Evolutionary conservation across 2,113 vertebrate species (phyloP).

Genomic region (Gasterosteus aculeatus): DNA sequence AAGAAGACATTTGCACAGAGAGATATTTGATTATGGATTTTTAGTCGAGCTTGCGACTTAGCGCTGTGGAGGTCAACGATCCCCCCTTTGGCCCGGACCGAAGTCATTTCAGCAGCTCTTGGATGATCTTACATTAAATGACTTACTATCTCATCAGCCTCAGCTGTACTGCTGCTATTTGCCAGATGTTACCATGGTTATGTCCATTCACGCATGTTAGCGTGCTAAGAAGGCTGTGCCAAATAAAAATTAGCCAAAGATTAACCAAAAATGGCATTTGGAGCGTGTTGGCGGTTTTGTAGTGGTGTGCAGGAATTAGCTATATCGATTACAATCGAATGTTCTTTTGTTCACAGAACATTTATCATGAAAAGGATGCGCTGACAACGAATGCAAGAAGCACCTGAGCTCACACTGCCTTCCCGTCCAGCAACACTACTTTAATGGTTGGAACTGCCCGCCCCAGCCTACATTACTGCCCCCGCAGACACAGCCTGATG

Average conservation of each 20-base stretch:
- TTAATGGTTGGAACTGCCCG: conserved; percentile 78
- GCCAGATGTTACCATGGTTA: neutral
- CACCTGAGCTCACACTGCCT: conserved; percentile 64
- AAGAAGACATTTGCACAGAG: conserved; percentile 19
- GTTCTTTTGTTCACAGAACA: conserved; percentile 52
- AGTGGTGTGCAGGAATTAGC: neutral
- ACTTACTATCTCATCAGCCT: neutral
- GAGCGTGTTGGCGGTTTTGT: neutral
- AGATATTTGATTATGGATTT: conserved; percentile 17
- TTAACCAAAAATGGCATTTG: neutral
- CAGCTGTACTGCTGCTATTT: neutral
- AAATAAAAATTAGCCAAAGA: neutral
- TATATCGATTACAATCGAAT: neutral
- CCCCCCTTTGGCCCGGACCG: neutral
- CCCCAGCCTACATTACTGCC: conserved; percentile 75
- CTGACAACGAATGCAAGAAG: conserved; percentile 47
- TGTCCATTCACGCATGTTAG: neutral
- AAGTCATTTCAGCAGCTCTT: conserved; percentile 8
- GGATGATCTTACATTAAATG: neutral
- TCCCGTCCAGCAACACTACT: conserved; percentile 65
- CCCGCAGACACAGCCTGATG: conserved; percentile 75
- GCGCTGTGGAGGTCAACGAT: neutral
- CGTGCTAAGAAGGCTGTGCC: neutral
- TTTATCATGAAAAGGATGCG: conserved; percentile 44
- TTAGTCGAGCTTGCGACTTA: neutral